A percentile compares a stretch with the other conserved stretches of the same genome.
These are phyloP conservation scores for Drosophila kurseongensis DNA, from an alignment of 1,140 invertebrate genomes.

Conservation along the genomic window DNA sequence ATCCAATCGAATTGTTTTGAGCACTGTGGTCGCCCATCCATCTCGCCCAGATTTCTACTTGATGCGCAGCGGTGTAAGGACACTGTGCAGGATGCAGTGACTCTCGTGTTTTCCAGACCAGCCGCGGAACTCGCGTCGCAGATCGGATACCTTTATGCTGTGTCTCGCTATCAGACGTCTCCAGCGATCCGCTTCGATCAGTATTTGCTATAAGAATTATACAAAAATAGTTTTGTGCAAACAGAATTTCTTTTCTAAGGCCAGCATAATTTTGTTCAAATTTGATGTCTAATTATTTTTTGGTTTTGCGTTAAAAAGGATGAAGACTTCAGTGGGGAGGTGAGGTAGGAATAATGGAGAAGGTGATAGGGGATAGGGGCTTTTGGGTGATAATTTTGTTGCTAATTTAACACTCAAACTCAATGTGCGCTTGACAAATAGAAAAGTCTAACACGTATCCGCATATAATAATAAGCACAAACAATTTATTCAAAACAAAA, in stretches of 20 bases:
- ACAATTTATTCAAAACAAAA: conserved; percentile 59
- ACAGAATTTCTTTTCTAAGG: conserved; percentile 47
- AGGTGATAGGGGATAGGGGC: conserved; percentile 14
- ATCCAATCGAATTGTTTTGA: conserved; percentile 66
- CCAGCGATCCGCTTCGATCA: conserved; percentile 83
- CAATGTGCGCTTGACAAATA: conserved; percentile 61
- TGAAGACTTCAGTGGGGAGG: conserved; percentile 11
- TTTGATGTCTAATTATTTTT: conserved; percentile 18
- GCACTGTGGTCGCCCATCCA: conserved; percentile 42
- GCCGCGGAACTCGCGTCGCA: conserved; percentile 82
- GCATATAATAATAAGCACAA: conserved; percentile 54
- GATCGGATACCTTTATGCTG: conserved; percentile 75
- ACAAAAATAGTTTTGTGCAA: conserved; percentile 67
- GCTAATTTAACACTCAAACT: conserved; percentile 71
- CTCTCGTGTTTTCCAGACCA: conserved; percentile 83
- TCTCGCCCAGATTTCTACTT: conserved; percentile 56
- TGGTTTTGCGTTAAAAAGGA: conserved; percentile 79
- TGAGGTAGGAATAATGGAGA: conserved; percentile 6
- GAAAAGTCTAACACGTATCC: conserved; percentile 34
- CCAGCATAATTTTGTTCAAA: conserved; percentile 35
- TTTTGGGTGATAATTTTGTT: conserved; percentile 43
- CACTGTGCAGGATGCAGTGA: conserved; percentile 84
- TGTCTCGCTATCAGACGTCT: conserved; percentile 75
- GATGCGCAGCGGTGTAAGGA: conserved; percentile 79
- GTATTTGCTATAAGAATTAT: conserved; percentile 80